These are phyloP conservation scores for Prosapia bicincta DNA, from an alignment of 2,888 invertebrate species.

Conservation along the genomic window DNA sequence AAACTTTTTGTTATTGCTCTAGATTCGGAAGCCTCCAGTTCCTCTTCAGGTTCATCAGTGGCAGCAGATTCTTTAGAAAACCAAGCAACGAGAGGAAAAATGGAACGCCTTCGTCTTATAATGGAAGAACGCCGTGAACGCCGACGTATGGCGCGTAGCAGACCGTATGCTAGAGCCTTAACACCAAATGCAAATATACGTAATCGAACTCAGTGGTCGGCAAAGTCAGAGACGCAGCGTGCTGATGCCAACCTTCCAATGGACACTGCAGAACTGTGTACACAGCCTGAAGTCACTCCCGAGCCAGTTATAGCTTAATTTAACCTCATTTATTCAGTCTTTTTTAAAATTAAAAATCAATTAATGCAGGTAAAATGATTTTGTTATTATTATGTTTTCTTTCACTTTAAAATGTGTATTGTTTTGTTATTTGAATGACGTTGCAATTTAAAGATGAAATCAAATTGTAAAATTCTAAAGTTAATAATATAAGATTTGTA, in stretches of 20 bases:
- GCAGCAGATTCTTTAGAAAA: conserved; percentile 63
- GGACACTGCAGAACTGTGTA: conserved; percentile 35
- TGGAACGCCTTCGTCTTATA: conserved; percentile 81
- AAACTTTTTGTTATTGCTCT: background rate
- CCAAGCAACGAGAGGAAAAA: conserved; percentile 77
- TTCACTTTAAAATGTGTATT: background rate
- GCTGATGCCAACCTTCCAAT: conserved; percentile 29
- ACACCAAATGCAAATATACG: background rate
- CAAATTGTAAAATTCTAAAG: background rate
- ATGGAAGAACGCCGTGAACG: conserved; percentile 82
- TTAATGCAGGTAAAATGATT: background rate
- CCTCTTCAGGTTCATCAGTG: background rate
- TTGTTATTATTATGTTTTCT: background rate
- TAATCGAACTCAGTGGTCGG: conserved; percentile 25
- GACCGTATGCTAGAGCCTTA: conserved; percentile 42
- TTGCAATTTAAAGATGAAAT: background rate
- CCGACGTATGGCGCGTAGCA: conserved; percentile 67
- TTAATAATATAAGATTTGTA: background rate
- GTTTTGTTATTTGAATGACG: background rate
- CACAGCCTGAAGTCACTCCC: conserved; percentile 32
- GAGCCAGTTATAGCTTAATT: conserved; percentile 38
- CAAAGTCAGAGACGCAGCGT: conserved; percentile 34
- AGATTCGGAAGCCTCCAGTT: background rate
- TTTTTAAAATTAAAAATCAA: background rate
- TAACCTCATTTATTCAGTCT: background rate